A percentile compares a stretch with the other conserved stretches of the same genome.
Conservation (phyloP, 2,113 vertebrate genomes). For the Mirza zaza region DNA sequence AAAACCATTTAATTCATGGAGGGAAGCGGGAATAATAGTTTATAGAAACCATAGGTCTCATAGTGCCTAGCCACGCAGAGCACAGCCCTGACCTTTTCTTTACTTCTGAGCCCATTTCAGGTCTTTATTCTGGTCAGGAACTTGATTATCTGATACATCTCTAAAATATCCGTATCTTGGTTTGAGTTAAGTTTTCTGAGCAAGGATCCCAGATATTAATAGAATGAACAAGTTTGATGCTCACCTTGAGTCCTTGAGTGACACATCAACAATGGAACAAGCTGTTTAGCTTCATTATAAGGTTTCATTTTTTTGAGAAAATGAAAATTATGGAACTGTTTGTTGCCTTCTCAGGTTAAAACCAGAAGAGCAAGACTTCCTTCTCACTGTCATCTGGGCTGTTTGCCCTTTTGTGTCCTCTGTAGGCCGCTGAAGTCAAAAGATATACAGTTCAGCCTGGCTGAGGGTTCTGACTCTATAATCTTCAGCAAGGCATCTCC, state of each 20-base stretch:
- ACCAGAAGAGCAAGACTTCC: background rate
- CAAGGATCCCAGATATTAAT: background rate
- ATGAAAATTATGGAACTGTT: background rate
- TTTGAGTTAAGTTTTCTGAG: background rate
- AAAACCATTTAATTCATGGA: background rate
- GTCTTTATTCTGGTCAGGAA: background rate
- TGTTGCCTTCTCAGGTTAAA: background rate
- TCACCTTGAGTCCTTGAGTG: background rate
- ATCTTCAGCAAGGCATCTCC: conserved; percentile 2
- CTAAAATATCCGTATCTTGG: background rate
- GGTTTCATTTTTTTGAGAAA: conserved; percentile 10
- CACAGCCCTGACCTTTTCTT: background rate
- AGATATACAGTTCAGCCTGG: background rate
- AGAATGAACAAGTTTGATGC: background rate
- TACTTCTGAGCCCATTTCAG: background rate
- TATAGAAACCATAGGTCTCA: background rate
- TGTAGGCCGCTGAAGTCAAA: background rate
- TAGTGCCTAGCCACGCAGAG: background rate
- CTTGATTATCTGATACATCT: background rate
- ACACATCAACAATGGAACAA: background rate
- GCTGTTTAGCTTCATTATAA: background rate
- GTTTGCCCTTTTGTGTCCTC: background rate
- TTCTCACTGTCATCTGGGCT: background rate
- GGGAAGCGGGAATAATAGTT: background rate
- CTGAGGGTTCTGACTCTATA: background rate